These are phyloP conservation scores for Drosophila arawakana DNA, from an alignment of 1,140 invertebrate genomes.

Conservation along the genomic window DNA sequence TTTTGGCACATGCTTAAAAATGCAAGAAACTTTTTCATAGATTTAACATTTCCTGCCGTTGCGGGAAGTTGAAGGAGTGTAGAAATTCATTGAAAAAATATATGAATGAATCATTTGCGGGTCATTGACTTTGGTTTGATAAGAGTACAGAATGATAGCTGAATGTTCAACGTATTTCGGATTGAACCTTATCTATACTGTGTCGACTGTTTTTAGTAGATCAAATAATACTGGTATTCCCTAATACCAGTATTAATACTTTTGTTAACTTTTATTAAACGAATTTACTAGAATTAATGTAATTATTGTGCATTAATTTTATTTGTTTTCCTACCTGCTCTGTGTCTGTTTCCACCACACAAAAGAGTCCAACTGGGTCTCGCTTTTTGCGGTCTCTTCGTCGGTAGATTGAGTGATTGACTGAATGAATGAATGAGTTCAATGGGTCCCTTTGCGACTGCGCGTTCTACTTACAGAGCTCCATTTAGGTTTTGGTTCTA, in stretches of 20 bases:
- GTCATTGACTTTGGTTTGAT: neutral
- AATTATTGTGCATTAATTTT: neutral
- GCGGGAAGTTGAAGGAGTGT: neutral
- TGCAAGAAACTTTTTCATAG: neutral
- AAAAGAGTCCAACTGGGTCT: slow-evolving; percentile 4
- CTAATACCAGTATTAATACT: too few species aligned
- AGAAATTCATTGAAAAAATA: neutral
- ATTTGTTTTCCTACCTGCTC: neutral
- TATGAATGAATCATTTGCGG: neutral
- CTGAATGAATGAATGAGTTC: slow-evolving; percentile 47
- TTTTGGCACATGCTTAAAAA: too few species aligned
- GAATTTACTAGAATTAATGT: too few species aligned
- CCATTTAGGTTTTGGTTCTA: slow-evolving; percentile 19
- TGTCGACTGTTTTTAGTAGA: neutral
- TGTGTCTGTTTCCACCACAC: neutral
- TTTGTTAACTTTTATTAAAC: too few species aligned
- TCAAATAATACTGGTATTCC: too few species aligned
- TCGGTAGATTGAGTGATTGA: slow-evolving; percentile 57
- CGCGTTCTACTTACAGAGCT: slow-evolving; percentile 17
- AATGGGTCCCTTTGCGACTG: slow-evolving; percentile 36
- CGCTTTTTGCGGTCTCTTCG: slow-evolving; percentile 30
- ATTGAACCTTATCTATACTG: neutral
- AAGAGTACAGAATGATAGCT: neutral
- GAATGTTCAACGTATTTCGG: neutral
- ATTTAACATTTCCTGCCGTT: too few species aligned